Evolutionary conservation across 1,140 invertebrate genomes (phyloP), one percentile per base, ranked within the genome.

Genomic region (Drosophila lacteicornis): DNA sequence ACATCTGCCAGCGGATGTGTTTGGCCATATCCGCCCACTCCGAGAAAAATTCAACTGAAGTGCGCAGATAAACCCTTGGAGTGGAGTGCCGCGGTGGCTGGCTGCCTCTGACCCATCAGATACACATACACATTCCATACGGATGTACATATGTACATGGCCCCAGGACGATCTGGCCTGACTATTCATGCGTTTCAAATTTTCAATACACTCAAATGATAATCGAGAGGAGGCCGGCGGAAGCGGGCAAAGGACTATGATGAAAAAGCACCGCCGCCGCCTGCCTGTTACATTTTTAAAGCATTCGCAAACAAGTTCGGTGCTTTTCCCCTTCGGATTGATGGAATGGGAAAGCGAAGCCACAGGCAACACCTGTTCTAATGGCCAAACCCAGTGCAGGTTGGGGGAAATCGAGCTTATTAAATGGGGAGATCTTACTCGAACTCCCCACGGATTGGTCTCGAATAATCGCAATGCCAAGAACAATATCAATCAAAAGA

Each of bases 131-230:
- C 36, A 33, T 53, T n/a, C 8, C 38, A 25, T n/a, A 46, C 45
- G 25, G 57, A 40, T 55, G 33, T 59, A 69, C 43, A 47, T 47
- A 36, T 27, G 49, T 40, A 75, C 45, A 55, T 58, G 55, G 74
- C 79, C 76, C 75, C 65, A 56, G 65, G 73, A 67, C 79, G 63
- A 83, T 87, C 76, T 80, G 53, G 74, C 63, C 75, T 87, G 79
- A 82, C 83, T 87, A 87, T 87, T 86, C 83, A 86, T 87, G 83
- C 83, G 83, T 87, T 80, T 87, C 62, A 83, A 87, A 86, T 80
- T 87, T 88, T 78, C 83, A 83, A 87, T 71, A 87, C 69, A 86
- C 74, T 67, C 82, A 75, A 79, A 75, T 68, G 75, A 83, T 69
- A 75, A 70, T 57, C 75, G 59, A 50, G 55, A 46, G 22, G 43